These are phyloP conservation scores for Megalopta genalis DNA, from an alignment of 1,140 invertebrate species.

Conservation along the genomic window DNA sequence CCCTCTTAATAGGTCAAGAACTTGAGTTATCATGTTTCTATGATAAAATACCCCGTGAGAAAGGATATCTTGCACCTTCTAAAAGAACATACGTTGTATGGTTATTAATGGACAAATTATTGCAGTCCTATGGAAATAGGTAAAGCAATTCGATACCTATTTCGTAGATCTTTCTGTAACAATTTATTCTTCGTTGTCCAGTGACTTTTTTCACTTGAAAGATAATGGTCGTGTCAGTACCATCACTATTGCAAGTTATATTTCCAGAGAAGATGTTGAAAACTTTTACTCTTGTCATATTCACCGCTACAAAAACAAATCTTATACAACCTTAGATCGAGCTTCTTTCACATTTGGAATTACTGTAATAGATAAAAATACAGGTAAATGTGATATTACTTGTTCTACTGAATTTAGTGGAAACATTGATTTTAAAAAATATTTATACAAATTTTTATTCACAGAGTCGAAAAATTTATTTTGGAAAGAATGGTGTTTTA, in stretches of 20 bases:
- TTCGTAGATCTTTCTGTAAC: neutral
- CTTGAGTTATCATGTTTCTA: slow-evolving; percentile 47
- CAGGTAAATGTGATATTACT: slow-evolving; percentile 14
- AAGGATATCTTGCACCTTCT: neutral
- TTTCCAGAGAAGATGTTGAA: slow-evolving; percentile 25
- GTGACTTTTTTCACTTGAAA: slow-evolving; percentile 22
- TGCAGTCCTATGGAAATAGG: slow-evolving; percentile 10
- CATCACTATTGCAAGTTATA: slow-evolving; percentile 34
- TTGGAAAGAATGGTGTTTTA: slow-evolving; percentile 26
- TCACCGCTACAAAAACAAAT: slow-evolving; percentile 13
- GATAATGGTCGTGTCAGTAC: slow-evolving; percentile 39
- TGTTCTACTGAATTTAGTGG: neutral
- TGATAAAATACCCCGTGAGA: slow-evolving; percentile 17
- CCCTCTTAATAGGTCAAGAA: slow-evolving; percentile 35
- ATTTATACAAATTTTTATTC: neutral
- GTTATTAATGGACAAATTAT: slow-evolving; percentile 34
- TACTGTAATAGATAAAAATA: slow-evolving; percentile 14
- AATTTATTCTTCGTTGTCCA: slow-evolving; percentile 1
- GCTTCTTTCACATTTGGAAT: slow-evolving; percentile 22
- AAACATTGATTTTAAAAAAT: neutral
- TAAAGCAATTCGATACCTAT: neutral
- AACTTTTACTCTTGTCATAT: slow-evolving; percentile 40
- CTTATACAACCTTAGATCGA: neutral
- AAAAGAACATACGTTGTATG: slow-evolving; percentile 10
- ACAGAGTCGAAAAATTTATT: slow-evolving; percentile 15